These are phyloP conservation scores for Polymixis lichenea DNA, from an alignment of 2,888 invertebrate species.

Conservation along the genomic window DNA sequence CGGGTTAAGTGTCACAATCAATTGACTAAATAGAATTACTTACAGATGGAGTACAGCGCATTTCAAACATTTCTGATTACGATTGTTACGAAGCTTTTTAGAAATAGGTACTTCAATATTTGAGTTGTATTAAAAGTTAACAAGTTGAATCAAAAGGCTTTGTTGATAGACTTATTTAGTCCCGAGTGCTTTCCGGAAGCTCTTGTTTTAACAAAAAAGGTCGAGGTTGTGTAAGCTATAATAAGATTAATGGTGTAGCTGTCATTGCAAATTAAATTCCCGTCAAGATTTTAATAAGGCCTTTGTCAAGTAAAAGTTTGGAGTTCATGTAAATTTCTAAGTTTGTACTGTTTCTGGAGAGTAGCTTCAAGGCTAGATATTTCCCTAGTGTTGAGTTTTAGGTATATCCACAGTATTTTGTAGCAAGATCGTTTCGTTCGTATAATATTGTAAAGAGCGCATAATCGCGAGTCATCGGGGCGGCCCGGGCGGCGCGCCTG, in stretches of 20 bases:
- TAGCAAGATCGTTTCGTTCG: conserved; percentile 25
- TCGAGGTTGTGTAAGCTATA: conserved; percentile 71
- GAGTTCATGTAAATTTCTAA: conserved; percentile 83
- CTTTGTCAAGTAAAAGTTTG: conserved; percentile 81
- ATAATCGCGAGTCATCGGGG: conserved; percentile 47
- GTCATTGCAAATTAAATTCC: conserved; percentile 85
- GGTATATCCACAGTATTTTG: conserved; percentile 15
- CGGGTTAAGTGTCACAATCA: conserved; percentile 82
- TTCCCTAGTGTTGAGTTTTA: conserved; percentile 9
- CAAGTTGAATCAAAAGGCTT: conserved; percentile 2
- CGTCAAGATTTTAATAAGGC: conserved; percentile 86
- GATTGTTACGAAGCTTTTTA: conserved; percentile 55
- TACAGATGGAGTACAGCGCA: conserved; percentile 71
- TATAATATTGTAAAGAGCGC: conserved; percentile 36
- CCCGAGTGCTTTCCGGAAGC: conserved; percentile 68
- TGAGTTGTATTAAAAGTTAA: conserved; percentile 28
- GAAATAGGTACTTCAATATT: conserved; percentile 46
- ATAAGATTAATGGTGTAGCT: conserved; percentile 86
- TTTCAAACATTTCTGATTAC: conserved; percentile 71
- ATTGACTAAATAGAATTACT: conserved; percentile 81
- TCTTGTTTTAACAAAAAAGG: conserved; percentile 70
- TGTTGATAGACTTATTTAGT: conserved; percentile 63
- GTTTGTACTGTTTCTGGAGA: conserved; percentile 67
- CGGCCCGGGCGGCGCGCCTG: conserved; percentile 36
- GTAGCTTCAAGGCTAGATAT: conserved; percentile 5